phyloP scores from a whole-genome alignment of 2,797 vertebrate genomes.

The Gymnopithys bicolor region DNA sequence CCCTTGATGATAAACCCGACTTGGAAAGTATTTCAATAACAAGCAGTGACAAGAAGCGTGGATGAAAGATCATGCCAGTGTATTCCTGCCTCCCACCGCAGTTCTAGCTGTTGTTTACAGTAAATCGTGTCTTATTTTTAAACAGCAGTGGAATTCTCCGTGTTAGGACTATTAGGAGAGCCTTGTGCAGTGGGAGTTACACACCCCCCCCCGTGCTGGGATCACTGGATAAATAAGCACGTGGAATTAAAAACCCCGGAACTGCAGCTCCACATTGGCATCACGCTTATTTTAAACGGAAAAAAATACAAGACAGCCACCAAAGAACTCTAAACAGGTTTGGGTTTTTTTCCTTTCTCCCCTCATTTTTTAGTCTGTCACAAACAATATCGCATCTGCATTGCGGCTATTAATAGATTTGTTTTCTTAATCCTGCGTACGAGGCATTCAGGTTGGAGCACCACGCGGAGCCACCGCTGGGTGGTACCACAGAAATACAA shows the following conservation, averaged over 20 bases:
- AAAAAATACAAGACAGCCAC: background rate
- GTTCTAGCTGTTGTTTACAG: background rate
- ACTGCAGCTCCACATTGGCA: background rate
- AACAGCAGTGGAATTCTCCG: background rate
- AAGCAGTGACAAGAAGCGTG: background rate
- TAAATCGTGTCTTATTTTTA: background rate
- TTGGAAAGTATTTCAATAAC: background rate
- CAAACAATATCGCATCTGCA: background rate
- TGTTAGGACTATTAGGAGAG: background rate
- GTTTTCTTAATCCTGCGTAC: background rate
- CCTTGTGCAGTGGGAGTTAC: background rate
- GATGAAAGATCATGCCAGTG: background rate
- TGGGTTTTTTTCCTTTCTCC: background rate
- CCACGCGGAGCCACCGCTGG: background rate
- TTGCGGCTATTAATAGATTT: slow-evolving; percentile 24
- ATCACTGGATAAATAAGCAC: background rate
- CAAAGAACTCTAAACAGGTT: background rate
- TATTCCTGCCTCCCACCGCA: background rate
- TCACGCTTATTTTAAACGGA: background rate
- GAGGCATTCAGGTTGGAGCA: background rate
- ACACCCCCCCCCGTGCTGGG: background rate
- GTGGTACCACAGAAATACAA: background rate
- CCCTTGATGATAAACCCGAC: background rate
- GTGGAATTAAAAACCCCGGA: background rate
- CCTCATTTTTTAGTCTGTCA: background rate